Conservation (phyloP, 2,888 invertebrate species). For the Melanostoma scalare region DNA sequence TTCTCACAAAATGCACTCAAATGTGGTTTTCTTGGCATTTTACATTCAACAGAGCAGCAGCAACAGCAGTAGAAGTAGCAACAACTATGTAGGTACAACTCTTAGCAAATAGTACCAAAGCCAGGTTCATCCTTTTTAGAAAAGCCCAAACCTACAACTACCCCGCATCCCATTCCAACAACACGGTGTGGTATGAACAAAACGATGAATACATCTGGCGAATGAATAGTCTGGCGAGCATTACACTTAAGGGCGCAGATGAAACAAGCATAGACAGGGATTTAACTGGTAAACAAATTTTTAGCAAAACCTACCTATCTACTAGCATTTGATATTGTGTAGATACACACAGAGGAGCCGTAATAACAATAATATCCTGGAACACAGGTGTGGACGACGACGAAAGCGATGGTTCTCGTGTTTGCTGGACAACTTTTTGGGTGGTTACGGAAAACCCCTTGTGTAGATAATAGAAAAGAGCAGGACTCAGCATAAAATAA, state of each 20-base stretch:
- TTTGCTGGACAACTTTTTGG: slow-evolving; percentile 35
- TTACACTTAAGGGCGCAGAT: slow-evolving; percentile 66
- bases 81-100: background rate
- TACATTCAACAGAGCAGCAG: slow-evolving; percentile 50
- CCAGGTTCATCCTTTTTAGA: slow-evolving; percentile 56
- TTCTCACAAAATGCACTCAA: slow-evolving; percentile 64
- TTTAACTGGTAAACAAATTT: slow-evolving; percentile 70
- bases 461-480: background rate
- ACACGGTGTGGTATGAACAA: slow-evolving; percentile 15
- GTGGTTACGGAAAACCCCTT: no score
- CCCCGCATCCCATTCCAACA: background rate
- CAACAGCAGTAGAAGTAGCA: background rate
- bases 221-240: slow-evolving; percentile 69
- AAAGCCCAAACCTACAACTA: slow-evolving; percentile 1
- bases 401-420: slow-evolving; percentile 11
- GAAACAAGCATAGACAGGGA: slow-evolving; percentile 67
- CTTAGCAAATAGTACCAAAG: slow-evolving; percentile 53
- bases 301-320: slow-evolving; percentile 36
- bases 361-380: slow-evolving; percentile 65
- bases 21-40: slow-evolving; percentile 65
- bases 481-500: background rate
- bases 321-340: slow-evolving; percentile 26
- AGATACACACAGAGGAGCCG: slow-evolving; percentile 3
- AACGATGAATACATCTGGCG: slow-evolving; percentile 70
- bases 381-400: slow-evolving; percentile 64